Percentiles rank a stretch among this genome's conserved stretches.
phyloP scores from a whole-genome alignment of 1,140 invertebrate species.

The Dendroctonus valens region DNA sequence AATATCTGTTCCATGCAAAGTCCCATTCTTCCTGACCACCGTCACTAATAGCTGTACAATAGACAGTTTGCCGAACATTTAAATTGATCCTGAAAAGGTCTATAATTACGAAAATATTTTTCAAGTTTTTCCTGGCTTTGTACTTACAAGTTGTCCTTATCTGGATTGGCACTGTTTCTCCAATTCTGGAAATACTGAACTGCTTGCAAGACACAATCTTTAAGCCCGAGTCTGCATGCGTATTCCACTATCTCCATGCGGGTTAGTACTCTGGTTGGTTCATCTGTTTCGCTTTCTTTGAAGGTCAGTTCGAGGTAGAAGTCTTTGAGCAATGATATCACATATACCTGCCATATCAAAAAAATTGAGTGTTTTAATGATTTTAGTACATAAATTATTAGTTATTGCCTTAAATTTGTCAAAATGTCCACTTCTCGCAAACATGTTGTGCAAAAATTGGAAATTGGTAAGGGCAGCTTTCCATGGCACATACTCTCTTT shows the following conservation, averaged over 20 bases:
- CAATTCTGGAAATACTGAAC: conserved; percentile 69
- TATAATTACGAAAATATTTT: background rate
- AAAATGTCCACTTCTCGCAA: conserved; percentile 68
- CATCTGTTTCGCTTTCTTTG: conserved; percentile 59
- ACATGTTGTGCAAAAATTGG: conserved; percentile 71
- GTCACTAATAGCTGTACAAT: conserved; percentile 78
- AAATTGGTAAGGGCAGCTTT: conserved; percentile 69
- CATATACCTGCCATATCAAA: conserved; percentile 59
- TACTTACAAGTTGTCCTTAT: conserved; percentile 70
- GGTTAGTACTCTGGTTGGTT: conserved; percentile 65
- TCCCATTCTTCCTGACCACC: conserved; percentile 83
- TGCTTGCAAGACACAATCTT: conserved; percentile 67
- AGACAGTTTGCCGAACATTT: conserved; percentile 76
- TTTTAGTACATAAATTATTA: background rate
- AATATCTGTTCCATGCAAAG: conserved; percentile 76
- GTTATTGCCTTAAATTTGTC: conserved; percentile 67
- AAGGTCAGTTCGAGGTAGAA: conserved; percentile 69
- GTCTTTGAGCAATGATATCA: conserved; percentile 61
- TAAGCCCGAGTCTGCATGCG: conserved; percentile 69
- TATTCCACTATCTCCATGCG: conserved; percentile 67
- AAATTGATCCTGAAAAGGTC: conserved; percentile 64
- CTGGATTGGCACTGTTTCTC: conserved; percentile 67
- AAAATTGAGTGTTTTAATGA: conserved; percentile 20
- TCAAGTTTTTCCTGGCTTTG: background rate
- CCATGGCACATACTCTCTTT: conserved; percentile 79